These are phyloP conservation scores for Bagarius yarrelli DNA, from an alignment of 2,113 vertebrate genomes.

Conservation along the genomic window DNA sequence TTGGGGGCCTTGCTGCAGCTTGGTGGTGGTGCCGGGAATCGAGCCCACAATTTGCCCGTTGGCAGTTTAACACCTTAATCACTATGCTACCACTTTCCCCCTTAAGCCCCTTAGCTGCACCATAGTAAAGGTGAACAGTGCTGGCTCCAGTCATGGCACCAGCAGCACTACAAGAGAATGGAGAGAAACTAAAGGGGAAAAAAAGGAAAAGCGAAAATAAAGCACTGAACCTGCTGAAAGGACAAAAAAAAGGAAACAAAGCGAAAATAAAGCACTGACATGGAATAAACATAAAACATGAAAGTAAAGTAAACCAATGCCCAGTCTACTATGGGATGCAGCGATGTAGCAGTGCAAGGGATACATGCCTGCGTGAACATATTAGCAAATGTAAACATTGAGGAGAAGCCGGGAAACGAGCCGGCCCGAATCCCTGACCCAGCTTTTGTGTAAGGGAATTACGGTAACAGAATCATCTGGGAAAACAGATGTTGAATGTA, in stretches of 20 bases:
- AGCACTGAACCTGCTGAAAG: not conserved
- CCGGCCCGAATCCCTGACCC: constrained; percentile 57
- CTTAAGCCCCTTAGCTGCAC: too few species aligned
- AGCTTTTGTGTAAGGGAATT: constrained; percentile 54
- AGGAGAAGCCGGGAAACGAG: constrained; percentile 55
- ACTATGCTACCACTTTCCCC: too few species aligned
- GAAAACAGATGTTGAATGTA: constrained; percentile 70
- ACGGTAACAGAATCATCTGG: constrained; percentile 68
- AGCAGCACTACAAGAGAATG: constrained; percentile 72
- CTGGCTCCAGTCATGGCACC: constrained; percentile 76
- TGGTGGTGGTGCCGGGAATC: too few species aligned
- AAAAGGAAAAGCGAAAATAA: not conserved
- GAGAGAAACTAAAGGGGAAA: not conserved
- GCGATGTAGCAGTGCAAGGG: not conserved
- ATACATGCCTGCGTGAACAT: constrained; percentile 32
- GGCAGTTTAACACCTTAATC: too few species aligned
- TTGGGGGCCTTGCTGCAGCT: too few species aligned
- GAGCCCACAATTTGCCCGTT: too few species aligned
- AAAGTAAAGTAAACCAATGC: not conserved
- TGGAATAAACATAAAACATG: too few species aligned
- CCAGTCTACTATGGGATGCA: not conserved
- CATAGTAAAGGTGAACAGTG: constrained; percentile 74
- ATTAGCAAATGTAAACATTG: constrained; percentile 45
- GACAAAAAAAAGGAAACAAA: not conserved
- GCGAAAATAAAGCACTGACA: not conserved